Base-by-base conservation (phyloP, 2,888 invertebrate species). In the Lycocerus yunnanus region DNA sequence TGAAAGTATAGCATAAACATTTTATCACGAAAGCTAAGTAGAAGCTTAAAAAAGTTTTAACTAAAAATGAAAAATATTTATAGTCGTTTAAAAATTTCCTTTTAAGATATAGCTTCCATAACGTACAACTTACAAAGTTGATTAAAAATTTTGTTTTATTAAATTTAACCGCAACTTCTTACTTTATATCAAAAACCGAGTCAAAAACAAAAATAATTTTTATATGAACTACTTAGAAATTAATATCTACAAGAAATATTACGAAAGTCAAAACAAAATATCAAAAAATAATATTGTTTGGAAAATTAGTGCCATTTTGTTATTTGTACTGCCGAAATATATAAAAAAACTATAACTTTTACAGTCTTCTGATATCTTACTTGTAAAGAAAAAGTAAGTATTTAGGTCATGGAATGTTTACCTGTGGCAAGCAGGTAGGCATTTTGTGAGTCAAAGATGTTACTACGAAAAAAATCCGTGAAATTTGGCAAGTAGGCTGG, bases 111-210 rank as follows among this genome's bases (percentile, higher is more conserved):
- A 71, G 71, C 18, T 66, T n/a, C 15, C 59, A 66, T 58, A 75
- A 69, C 75, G 72, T 72, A 58, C 72, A 72, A 69, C 69, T 67
- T 59, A 69, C 14, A 72, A 73, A 76, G 71, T 74, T 74, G 74
- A 76, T 76, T 76, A 77, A 77, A 77, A 77, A 71, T 77, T 68
- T 43, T 43, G n/a, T 43, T 58, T 63, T 69, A 74, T 74, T 75
- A 70, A 69, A 68, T 75, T 68, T 68, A 70, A 70, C 72, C 65
- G 69, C 77, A 74, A 73, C 77, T 75, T 75, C 61, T 67, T 6
- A 43, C n/a, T n/a, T 43, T n/a, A 43, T n/a, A 43, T n/a, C n/a
- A n/a, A n/a, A n/a, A n/a, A n/a, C n/a, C n/a, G n/a, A n/a, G n/a
- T 21, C 21, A 21, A 21, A 21, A 21, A 21, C 9, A 21, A 43